phyloP scores from a whole-genome alignment of 2,888 invertebrate genomes.

The Lumbricus terrestris region DNA sequence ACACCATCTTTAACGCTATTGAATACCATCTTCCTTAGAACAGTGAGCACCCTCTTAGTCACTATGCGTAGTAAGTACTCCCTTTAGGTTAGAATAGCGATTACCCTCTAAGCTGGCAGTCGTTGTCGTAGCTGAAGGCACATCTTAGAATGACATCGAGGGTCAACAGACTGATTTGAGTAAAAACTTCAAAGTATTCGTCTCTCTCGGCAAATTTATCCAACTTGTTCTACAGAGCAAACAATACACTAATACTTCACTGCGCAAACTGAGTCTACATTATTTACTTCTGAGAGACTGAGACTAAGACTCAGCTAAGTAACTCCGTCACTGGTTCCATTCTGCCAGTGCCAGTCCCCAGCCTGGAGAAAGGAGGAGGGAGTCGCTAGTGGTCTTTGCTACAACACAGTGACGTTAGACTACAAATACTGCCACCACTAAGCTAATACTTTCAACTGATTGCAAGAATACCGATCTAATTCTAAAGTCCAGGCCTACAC shows the following conservation, averaged over 20 bases:
- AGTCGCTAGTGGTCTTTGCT: no score
- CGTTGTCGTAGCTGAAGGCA: slow-evolving; percentile 48
- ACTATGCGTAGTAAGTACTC: neutral
- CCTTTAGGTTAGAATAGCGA: neutral
- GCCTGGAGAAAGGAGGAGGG: no score
- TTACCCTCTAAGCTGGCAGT: slow-evolving; percentile 45
- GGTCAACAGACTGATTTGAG: slow-evolving; percentile 42
- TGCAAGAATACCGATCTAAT: no score
- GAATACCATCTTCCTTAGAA: neutral
- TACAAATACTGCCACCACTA: no score
- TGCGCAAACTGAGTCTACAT: neutral
- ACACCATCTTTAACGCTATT: neutral
- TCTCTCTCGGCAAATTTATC: slow-evolving; percentile 34
- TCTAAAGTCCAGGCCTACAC: no score
- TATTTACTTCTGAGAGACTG: no score
- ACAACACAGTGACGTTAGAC: no score
- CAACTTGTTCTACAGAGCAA: slow-evolving; percentile 40
- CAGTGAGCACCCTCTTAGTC: neutral
- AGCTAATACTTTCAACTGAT: no score
- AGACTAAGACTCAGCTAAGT: no score
- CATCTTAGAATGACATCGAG: slow-evolving; percentile 48
- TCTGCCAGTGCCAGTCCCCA: no score
- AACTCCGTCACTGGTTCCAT: no score
- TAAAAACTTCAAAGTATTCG: slow-evolving; percentile 43
- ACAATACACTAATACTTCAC: neutral